phyloP scores from a whole-genome alignment of 1,140 invertebrate genomes.

The Bombus pascuorum region DNA sequence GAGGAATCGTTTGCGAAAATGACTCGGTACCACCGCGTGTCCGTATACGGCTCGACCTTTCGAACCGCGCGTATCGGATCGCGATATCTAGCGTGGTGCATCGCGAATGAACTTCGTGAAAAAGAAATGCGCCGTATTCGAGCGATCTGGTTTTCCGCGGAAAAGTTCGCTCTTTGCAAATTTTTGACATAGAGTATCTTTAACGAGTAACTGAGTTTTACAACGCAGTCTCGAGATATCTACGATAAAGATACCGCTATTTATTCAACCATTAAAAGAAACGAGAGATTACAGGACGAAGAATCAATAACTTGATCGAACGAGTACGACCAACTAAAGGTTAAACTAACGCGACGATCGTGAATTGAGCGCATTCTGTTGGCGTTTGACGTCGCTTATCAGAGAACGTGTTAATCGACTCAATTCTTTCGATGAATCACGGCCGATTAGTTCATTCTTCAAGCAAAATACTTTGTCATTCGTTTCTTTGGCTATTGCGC shows the following conservation, averaged over 20 bases:
- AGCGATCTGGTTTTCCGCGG: not conserved
- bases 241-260: not conserved
- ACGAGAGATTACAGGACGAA: not conserved
- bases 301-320: not conserved
- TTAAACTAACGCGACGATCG: not conserved
- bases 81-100: too few relatives aligned
- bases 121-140: not conserved
- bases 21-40: constrained; percentile 58
- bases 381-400: not conserved
- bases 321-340: not conserved
- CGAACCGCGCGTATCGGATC: constrained; percentile 34
- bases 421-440: constrained; percentile 14
- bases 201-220: too few relatives aligned
- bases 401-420: not conserved
- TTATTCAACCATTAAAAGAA: not conserved
- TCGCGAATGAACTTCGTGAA: not conserved
- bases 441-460: not conserved
- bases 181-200: not conserved
- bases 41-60: constrained; percentile 59
- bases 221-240: not conserved
- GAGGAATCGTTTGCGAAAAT: constrained; percentile 50
- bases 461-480: not conserved
- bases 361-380: not conserved
- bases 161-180: not conserved
- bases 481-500: not conserved